These are phyloP conservation scores for Seira sanloemensis DNA, from an alignment of 2,888 invertebrate genomes.

Conservation along the genomic window DNA sequence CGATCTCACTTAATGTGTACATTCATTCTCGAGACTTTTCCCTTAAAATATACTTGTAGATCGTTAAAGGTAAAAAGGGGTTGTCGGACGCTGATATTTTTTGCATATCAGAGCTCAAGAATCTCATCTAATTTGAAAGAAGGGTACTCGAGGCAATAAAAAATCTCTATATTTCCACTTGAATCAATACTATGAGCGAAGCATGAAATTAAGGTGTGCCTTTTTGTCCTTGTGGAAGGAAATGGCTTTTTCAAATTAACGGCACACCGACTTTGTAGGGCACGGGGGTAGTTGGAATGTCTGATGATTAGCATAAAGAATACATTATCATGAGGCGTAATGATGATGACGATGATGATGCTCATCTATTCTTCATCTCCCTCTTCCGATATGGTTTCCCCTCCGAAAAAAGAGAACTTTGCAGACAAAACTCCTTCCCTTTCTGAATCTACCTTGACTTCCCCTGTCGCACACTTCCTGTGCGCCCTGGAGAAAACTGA, in stretches of 20 bases:
- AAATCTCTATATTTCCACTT: background rate
- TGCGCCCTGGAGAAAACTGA: background rate
- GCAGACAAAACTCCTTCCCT: background rate
- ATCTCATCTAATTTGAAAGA: no score
- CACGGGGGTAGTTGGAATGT: no score
- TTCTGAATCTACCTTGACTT: background rate
- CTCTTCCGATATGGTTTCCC: background rate
- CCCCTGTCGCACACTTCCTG: background rate
- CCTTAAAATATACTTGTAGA: no score
- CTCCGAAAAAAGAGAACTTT: background rate
- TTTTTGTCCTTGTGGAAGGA: background rate
- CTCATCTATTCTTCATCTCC: background rate
- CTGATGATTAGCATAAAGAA: background rate
- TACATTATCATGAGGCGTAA: background rate
- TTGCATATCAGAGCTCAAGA: no score
- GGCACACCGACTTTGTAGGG: no score
- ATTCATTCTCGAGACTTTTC: no score
- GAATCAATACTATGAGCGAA: background rate
- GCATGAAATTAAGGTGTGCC: background rate
- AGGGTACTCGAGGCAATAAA: no score
- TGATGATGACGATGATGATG: background rate
- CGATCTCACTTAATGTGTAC: no score
- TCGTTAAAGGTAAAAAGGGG: no score
- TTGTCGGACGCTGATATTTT: no score
- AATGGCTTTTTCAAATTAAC: background rate